Conservation (phyloP, 2,797 vertebrate species). For the Lerista edwardsae region DNA sequence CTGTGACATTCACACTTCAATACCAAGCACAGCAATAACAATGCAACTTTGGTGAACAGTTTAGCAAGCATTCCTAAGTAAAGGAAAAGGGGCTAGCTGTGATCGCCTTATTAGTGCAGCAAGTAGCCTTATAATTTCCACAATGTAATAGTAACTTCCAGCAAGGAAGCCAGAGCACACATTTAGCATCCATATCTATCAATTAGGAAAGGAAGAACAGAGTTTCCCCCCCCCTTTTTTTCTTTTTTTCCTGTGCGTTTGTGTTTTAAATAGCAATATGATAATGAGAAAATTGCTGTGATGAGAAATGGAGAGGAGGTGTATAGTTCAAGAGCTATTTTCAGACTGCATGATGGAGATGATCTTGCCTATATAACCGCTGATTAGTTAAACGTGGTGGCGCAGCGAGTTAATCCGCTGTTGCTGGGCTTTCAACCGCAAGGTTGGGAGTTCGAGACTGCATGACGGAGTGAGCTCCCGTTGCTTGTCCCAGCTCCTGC, state of each 20-base stretch:
- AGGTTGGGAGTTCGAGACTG: too few relatives aligned
- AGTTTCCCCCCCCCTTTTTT: not conserved
- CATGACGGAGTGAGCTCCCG: too few relatives aligned
- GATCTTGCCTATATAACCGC: not conserved
- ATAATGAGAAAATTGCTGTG: not conserved
- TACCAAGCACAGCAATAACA: not conserved
- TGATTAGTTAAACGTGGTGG: not conserved
- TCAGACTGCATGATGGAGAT: not conserved
- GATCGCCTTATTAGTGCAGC: conserved; percentile 10
- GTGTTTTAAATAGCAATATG: not conserved
- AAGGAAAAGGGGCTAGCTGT: not conserved
- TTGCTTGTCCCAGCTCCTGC: too few relatives aligned
- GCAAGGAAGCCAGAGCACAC: not conserved
- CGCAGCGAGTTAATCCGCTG: too few relatives aligned
- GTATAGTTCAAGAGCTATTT: not conserved
- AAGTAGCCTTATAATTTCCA: conserved; percentile 21
- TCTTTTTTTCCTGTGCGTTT: too few relatives aligned
- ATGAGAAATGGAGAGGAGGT: not conserved
- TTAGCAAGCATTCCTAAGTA: too few relatives aligned
- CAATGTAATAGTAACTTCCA: conserved; percentile 37
- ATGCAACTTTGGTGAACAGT: not conserved
- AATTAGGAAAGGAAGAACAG: not conserved
- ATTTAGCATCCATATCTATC: not conserved
- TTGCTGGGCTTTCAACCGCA: too few relatives aligned
- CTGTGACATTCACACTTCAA: not conserved